A percentile compares a stretch with the other conserved stretches of the same genome.
Conservation (phyloP, 2,888 invertebrate genomes). For the Phalera bucephala region DNA sequence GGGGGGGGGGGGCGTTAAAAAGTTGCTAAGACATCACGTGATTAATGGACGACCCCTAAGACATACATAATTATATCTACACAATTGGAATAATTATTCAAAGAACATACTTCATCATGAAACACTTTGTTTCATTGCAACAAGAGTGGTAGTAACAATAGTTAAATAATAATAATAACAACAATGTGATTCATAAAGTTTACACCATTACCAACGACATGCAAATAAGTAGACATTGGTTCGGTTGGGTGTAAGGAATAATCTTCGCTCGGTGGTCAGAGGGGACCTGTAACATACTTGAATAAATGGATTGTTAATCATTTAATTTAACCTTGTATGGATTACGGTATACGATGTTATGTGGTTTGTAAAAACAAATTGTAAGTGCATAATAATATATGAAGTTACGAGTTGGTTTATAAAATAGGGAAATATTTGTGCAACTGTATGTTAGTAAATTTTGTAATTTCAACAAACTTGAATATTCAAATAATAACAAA, state of each 20-base stretch:
- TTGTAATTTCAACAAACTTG: slow-evolving; percentile 22
- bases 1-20: no score
- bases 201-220: slow-evolving; percentile 39
- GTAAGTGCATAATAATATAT: slow-evolving; percentile 10
- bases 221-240: slow-evolving; percentile 50
- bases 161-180: not conserved
- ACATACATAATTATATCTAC: no score
- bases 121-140: slow-evolving; percentile 14
- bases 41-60: no score
- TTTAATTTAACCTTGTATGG: slow-evolving; percentile 10
- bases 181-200: slow-evolving; percentile 16
- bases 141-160: not conserved
- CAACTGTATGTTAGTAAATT: slow-evolving; percentile 15
- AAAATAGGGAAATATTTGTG: slow-evolving; percentile 18
- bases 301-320: slow-evolving; percentile 26
- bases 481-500: slow-evolving; percentile 15
- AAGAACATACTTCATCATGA: slow-evolving; percentile 25
- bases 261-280: slow-evolving; percentile 55
- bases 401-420: slow-evolving; percentile 11
- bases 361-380: slow-evolving; percentile 11
- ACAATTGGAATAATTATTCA: no score
- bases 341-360: slow-evolving; percentile 5
- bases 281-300: slow-evolving; percentile 68
- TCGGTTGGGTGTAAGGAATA: slow-evolving; percentile 33
- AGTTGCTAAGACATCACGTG: no score